Conservation (phyloP, 2,888 invertebrate genomes). For the Catotricha subobsoleta region DNA sequence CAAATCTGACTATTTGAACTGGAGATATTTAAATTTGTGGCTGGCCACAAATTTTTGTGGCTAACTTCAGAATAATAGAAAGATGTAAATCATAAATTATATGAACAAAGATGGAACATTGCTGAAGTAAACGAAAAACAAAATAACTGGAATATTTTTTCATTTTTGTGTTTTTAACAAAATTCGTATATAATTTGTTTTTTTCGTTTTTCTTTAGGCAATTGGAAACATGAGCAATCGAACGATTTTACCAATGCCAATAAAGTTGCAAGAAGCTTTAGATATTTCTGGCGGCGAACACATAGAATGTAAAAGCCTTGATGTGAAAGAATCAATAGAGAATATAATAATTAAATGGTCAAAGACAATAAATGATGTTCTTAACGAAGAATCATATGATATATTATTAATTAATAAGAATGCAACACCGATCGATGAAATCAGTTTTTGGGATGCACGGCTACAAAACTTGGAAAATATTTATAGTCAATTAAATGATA, state of each 20-base stretch:
- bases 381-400: constrained; percentile 16
- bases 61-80: no score
- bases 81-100: no score
- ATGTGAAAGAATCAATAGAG: constrained; percentile 66
- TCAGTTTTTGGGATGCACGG: constrained; percentile 64
- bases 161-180: no score
- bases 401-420: constrained; percentile 39
- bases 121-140: no score
- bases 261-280: constrained; percentile 50
- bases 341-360: constrained; percentile 77
- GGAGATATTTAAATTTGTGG: no score
- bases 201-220: no score
- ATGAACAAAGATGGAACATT: no score
- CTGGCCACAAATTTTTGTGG: no score
- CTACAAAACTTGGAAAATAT: constrained; percentile 69
- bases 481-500: constrained; percentile 69
- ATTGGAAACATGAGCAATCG: constrained; percentile 72
- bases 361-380: constrained; percentile 41
- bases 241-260: constrained; percentile 72
- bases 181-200: no score
- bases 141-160: no score
- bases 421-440: constrained; percentile 51
- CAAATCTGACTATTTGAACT: no score
- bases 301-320: constrained; percentile 33
- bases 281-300: constrained; percentile 35